Evolutionary conservation across 2,797 vertebrate genomes (phyloP).

Genomic region (Tragopan temminckii): DNA sequence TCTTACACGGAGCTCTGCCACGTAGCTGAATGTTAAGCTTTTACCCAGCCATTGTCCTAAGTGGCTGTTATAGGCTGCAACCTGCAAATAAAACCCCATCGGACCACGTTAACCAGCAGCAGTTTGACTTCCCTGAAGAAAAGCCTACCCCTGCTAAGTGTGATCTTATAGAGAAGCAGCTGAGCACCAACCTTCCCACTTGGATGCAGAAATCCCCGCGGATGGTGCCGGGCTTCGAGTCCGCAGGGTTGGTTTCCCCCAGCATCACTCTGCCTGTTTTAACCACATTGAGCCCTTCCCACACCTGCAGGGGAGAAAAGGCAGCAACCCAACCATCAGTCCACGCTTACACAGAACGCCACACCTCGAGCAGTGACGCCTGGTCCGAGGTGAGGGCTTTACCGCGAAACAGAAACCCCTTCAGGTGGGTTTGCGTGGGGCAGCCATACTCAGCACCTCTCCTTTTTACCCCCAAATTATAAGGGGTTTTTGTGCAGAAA

Average conservation of each 20-base stretch:
- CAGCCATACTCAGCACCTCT: too few species aligned
- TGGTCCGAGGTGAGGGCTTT: background rate
- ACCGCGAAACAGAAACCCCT: background rate
- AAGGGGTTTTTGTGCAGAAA: background rate
- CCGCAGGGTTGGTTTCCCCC: constrained; percentile 92
- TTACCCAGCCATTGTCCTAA: background rate
- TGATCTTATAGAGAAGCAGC: rapidly evolving
- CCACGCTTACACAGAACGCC: background rate
- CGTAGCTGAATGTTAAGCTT: background rate
- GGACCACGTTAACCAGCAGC: background rate
- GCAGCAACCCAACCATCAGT: background rate
- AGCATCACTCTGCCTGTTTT: constrained; percentile 93
- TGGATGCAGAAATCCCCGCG: constrained; percentile 95
- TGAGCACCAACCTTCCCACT: constrained; percentile 87
- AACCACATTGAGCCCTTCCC: constrained; percentile 92
- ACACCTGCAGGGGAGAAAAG: constrained; percentile 82
- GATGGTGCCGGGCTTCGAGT: constrained; percentile 94
- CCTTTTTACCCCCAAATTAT: background rate
- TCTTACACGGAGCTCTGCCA: constrained; percentile 23
- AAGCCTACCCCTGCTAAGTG: rapidly evolving
- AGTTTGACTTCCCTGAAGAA: background rate
- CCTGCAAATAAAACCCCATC: constrained; percentile 12
- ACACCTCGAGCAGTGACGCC: background rate
- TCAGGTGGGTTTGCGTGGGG: background rate
- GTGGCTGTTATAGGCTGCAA: background rate